Evolutionary conservation across 2,888 invertebrate genomes (phyloP), one percentile per base, ranked within the genome.

Genomic region (Pediacus dermestoides): DNA sequence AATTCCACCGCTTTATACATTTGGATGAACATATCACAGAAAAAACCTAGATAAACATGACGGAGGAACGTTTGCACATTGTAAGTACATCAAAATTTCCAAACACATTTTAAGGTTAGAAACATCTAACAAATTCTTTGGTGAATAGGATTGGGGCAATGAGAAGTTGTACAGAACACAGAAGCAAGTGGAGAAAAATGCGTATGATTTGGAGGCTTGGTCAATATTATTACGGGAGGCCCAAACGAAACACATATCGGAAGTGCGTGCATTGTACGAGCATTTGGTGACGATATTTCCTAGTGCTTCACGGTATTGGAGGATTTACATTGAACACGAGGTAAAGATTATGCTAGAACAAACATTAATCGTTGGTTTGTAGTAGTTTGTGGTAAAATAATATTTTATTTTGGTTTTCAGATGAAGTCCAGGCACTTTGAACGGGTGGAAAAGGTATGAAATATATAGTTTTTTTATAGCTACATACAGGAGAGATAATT

Each of bases 321-420:
- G 95, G 73, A 90, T 96, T 55, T 99, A 94, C 72, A 95, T 96
- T 55, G 95, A 96, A 65, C 93, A 94, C 73, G 95, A 96, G 85
- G 89, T 90, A 70, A 62, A 57, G 10, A 3, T 11, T 3, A 14
- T 13, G 4, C 9, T 32, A 32, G 4, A n/a, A n/a, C n/a, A n/a
- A n/a, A n/a, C n/a, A n/a, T n/a, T n/a, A n/a, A n/a, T n/a, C n/a
- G n/a, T 32, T n/a, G 4, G 9, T 18, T 34, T 23, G 4, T 4
- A 11, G 22, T 9, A 4, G 4, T 23, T n/a, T 25, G 7, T 12
- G 6, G 12, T 16, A 12, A 34, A 3, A 34, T 16, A 16, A 30
- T 31, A 15, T 15, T 22, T 37, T 42, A 47, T 50, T 58, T 58
- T 56, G 55, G 58, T 58, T 85, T 84, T 46, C 82, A 94, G 92